These are phyloP conservation scores for Nineta flava DNA, from an alignment of 2,888 invertebrate genomes.

Conservation along the genomic window DNA sequence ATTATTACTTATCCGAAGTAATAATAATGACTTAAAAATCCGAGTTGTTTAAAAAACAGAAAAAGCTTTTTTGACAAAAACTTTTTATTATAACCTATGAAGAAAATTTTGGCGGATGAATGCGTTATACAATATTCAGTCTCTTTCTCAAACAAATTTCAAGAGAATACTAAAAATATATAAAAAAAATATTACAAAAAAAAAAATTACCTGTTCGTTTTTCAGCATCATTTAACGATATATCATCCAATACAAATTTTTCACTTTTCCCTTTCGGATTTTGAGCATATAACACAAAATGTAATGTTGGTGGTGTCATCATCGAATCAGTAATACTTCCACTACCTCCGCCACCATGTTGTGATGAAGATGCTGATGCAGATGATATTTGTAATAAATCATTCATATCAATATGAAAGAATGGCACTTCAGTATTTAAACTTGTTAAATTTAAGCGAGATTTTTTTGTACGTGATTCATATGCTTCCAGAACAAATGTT, in stretches of 20 bases:
- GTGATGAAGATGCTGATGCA: slow-evolving; percentile 17
- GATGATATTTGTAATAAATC: slow-evolving; percentile 36
- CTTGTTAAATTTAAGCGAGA: slow-evolving; percentile 55
- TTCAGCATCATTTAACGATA: slow-evolving; percentile 74
- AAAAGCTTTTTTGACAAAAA: too few relatives aligned
- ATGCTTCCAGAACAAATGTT: slow-evolving; percentile 67
- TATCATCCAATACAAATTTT: slow-evolving; percentile 65
- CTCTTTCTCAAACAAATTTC: too few relatives aligned
- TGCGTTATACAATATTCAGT: too few relatives aligned
- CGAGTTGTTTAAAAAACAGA: too few relatives aligned
- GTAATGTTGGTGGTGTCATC: slow-evolving; percentile 41
- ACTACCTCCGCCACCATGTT: slow-evolving; percentile 18
- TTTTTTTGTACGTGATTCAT: slow-evolving; percentile 55
- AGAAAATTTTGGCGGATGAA: too few relatives aligned
- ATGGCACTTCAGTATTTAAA: slow-evolving; percentile 35
- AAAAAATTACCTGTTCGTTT: slow-evolving; percentile 52
- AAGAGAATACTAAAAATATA: too few relatives aligned
- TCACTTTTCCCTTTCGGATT: slow-evolving; percentile 79
- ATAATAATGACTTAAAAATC: too few relatives aligned
- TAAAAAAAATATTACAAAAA: not conserved
- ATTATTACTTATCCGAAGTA: too few relatives aligned
- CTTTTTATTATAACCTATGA: too few relatives aligned
- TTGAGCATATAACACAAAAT: slow-evolving; percentile 64
- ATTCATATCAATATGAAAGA: slow-evolving; percentile 44
- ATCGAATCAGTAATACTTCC: slow-evolving; percentile 21